phyloP scores from a whole-genome alignment of 2,113 vertebrate species.

The Triplophysa siluroides region DNA sequence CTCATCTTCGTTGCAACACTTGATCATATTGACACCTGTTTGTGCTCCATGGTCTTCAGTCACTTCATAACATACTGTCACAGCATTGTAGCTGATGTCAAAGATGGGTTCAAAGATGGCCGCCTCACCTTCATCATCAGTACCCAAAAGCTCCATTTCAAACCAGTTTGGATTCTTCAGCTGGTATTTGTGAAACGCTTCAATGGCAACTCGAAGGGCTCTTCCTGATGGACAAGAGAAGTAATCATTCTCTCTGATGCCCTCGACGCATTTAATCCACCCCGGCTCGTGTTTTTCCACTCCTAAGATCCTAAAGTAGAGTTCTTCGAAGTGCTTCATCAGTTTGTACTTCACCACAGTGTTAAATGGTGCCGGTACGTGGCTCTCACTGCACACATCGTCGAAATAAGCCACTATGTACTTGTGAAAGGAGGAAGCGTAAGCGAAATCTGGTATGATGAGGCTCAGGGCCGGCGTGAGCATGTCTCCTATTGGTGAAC shows the following conservation, averaged over 20 bases:
- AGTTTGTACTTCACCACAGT: conserved; percentile 82
- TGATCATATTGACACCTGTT: neutral
- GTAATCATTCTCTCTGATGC: conserved; percentile 76
- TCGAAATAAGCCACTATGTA: conserved; percentile 91
- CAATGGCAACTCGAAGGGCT: conserved; percentile 78
- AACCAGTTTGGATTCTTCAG: conserved; percentile 82
- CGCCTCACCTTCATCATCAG: conserved; percentile 60
- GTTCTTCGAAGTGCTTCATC: conserved; percentile 88
- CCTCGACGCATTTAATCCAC: conserved; percentile 75
- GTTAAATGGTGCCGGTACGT: conserved; percentile 85
- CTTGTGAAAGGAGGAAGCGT: conserved; percentile 80
- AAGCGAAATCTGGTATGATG: conserved; percentile 85
- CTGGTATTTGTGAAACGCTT: conserved; percentile 81
- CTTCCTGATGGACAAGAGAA: conserved; percentile 73
- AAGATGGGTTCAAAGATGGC: neutral
- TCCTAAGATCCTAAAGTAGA: conserved; percentile 90
- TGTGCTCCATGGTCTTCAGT: neutral
- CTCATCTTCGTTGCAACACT: neutral
- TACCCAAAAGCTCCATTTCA: conserved; percentile 73
- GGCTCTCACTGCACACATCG: conserved; percentile 75
- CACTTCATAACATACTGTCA: conserved; percentile 29
- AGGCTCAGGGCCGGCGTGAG: conserved; percentile 86
- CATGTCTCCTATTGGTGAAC: conserved; percentile 78
- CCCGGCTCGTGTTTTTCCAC: conserved; percentile 86
- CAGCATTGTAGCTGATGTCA: neutral